Conservation (phyloP, 1,140 invertebrate genomes). For the Atta colombica region DNA sequence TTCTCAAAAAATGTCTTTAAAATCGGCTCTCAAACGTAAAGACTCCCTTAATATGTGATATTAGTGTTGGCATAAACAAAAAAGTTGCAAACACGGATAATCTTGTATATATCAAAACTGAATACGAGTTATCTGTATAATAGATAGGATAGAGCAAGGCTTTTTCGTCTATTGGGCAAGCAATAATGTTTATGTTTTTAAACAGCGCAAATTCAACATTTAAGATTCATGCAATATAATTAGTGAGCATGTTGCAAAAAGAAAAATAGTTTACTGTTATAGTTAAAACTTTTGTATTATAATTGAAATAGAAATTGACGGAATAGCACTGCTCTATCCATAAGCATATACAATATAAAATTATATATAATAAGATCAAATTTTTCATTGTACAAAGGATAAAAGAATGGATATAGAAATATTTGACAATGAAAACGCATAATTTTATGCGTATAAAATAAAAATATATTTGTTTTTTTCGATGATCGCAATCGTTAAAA, state of each 20-base stretch:
- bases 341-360: not conserved
- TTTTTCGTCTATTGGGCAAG: too few species aligned
- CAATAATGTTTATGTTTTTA: too few species aligned
- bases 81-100: not conserved
- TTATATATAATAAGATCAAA: conserved; percentile 17
- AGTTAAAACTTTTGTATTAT: too few species aligned
- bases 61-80: not conserved
- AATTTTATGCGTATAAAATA: not conserved
- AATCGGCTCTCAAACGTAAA: not conserved
- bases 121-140: not conserved
- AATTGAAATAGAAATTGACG: too few species aligned
- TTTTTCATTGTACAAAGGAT: not conserved
- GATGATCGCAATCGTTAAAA: not conserved
- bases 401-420: not conserved
- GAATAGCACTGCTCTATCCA: not conserved
- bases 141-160: too few species aligned
- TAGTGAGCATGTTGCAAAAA: too few species aligned
- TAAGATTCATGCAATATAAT: too few species aligned
- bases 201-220: too few species aligned
- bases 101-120: not conserved
- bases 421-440: not conserved
- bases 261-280: too few species aligned
- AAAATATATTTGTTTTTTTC: not conserved
- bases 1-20: too few species aligned
- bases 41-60: not conserved